Base-by-base conservation (phyloP, 23 tunicate species). In the Styela clava region DNA sequence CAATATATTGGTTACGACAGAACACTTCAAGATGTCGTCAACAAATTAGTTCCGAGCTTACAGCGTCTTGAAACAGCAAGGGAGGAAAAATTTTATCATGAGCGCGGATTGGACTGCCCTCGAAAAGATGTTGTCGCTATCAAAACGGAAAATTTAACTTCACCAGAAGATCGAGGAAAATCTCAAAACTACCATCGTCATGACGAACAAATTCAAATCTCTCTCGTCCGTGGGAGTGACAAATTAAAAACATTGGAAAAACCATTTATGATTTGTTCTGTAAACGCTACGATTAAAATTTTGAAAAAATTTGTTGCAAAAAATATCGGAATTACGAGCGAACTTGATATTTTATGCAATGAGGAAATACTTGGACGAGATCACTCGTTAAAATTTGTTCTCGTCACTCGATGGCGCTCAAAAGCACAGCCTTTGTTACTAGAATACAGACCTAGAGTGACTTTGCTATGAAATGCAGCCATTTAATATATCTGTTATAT, bases 321-420 rank as follows among this genome's bases (percentile, higher is more conserved):
- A 69, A 65, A 79, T 19, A 85, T 91, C 21, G 97, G 97, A 26
- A 61, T 91, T 24, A 84, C 84, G 16, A 68, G 69, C 5, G 89
- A 90, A 86, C 63, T 87, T 33, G 97, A 92, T 72, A 92, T 92
- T 73, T 64, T 93, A 64, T 93, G 98, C 89, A 93, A 93, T 52
- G 52, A 88, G 31, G 98, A 93, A 74, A 93, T 93, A n/a, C 86
- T 87, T 1, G 98, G 98, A 34, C 84, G 85, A 61, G 98, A 93
- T 32, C 98, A 93, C 84, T 85, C 98, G 26, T 36, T 93, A 27
- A 68, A 83, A 32, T 93, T 93, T 74, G 91, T 93, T 34, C 68
- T 87, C 2, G 89, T 70, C 61, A 87, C 98, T 1, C 79, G 98
- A 30, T 93, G 98, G 98, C 86, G 98, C 33, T 76, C 92, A 16